These are phyloP conservation scores for Pachydiplax longipennis DNA, from an alignment of 2,888 invertebrate genomes.

Conservation along the genomic window DNA sequence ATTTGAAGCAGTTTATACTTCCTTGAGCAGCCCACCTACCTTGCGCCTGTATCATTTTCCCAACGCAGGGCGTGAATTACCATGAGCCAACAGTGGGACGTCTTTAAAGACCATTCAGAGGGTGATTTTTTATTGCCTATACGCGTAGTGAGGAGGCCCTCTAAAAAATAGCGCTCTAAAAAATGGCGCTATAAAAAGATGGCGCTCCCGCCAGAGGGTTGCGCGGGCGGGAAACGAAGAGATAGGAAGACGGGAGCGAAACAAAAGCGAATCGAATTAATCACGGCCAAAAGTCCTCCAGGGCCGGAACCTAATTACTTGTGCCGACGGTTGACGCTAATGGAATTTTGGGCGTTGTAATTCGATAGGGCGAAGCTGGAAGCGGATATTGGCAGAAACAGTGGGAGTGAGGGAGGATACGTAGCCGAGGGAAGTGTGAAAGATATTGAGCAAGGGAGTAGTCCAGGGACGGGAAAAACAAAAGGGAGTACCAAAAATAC, in stretches of 20 bases:
- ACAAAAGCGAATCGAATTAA: slow-evolving; percentile 30
- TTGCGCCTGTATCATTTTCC: background rate
- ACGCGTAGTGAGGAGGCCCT: background rate
- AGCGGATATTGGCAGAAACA: background rate
- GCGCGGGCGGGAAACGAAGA: background rate
- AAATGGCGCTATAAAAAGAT: too few relatives aligned
- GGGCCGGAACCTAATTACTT: slow-evolving; percentile 21
- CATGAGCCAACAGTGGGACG: background rate
- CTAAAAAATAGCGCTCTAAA: too few relatives aligned
- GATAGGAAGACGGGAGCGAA: background rate
- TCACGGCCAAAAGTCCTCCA: background rate
- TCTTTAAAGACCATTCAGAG: background rate
- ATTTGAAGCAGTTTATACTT: background rate
- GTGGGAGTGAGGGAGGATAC: background rate
- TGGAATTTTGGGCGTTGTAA: slow-evolving; percentile 39
- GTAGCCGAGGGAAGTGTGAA: background rate
- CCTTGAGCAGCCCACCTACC: background rate
- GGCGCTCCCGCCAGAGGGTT: background rate
- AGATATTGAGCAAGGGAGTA: background rate
- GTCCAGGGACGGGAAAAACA: background rate
- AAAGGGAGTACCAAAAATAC: background rate
- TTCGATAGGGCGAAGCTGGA: slow-evolving; percentile 9
- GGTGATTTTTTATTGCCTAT: background rate
- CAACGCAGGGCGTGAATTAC: background rate
- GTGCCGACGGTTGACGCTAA: slow-evolving; percentile 1